These are phyloP conservation scores for Spialia ferax DNA, from an alignment of 2,888 invertebrate species.

Conservation along the genomic window DNA sequence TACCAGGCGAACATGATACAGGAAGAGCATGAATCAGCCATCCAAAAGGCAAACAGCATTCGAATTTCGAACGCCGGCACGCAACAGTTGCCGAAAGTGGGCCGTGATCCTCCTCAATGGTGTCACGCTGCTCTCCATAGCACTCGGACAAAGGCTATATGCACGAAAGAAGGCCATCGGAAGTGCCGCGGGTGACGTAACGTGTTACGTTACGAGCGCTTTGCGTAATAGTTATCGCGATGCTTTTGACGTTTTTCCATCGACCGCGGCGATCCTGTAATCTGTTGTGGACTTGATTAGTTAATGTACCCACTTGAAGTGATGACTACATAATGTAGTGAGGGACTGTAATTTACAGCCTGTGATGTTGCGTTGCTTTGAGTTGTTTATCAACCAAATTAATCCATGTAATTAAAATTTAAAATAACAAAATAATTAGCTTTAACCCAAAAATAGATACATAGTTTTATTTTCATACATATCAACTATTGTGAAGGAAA, in stretches of 20 bases:
- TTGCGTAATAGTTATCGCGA: constrained; percentile 37
- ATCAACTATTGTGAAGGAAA: too few relatives aligned
- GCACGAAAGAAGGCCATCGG: constrained; percentile 51
- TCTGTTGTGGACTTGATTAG: background rate
- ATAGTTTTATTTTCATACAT: too few relatives aligned
- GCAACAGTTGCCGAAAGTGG: constrained; percentile 22
- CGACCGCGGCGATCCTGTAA: background rate
- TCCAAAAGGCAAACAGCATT: background rate
- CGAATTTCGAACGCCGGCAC: constrained; percentile 15
- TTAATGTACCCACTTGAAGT: too few relatives aligned
- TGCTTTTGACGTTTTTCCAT: constrained; percentile 24
- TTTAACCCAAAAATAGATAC: too few relatives aligned
- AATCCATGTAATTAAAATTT: too few relatives aligned
- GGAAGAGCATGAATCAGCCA: constrained; percentile 22
- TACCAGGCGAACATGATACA: constrained; percentile 12
- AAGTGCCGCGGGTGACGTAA: constrained; percentile 50
- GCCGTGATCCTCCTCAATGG: constrained; percentile 4
- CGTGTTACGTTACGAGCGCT: constrained; percentile 46
- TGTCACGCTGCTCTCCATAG: constrained; percentile 29
- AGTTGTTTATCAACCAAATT: too few relatives aligned
- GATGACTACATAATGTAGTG: too few relatives aligned
- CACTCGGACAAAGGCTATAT: constrained; percentile 27
- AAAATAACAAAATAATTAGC: too few relatives aligned
- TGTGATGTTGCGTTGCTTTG: too few relatives aligned
- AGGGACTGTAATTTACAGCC: too few relatives aligned